Percentiles rank a stretch among this genome's conserved stretches.
Conservation (phyloP, 2,888 invertebrate species). For the Sepiola atlantica region DNA sequence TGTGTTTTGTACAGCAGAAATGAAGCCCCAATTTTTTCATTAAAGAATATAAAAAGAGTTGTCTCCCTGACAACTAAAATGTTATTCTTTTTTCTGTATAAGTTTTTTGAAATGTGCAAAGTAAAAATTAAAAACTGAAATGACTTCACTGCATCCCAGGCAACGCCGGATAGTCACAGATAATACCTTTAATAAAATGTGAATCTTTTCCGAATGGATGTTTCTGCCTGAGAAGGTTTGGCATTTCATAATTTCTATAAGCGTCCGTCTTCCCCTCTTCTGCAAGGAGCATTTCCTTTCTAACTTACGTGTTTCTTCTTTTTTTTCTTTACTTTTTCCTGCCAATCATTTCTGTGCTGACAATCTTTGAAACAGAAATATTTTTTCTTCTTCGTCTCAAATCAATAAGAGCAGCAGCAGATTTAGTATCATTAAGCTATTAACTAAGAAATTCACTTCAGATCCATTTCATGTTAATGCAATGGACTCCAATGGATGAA, state of each 20-base stretch:
- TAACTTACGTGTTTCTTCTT: neutral
- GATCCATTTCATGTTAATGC: neutral
- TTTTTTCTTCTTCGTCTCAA: neutral
- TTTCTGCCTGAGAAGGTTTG: neutral
- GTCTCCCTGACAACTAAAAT: too few relatives aligned
- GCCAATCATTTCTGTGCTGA: neutral
- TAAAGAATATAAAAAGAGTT: too few relatives aligned
- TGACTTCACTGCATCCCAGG: too few relatives aligned
- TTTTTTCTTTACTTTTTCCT: neutral
- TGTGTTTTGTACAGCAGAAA: too few relatives aligned
- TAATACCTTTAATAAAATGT: neutral
- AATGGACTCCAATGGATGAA: neutral
- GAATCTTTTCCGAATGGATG: neutral
- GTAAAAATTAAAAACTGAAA: too few relatives aligned
- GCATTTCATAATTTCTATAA: neutral
- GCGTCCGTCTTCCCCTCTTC: neutral
- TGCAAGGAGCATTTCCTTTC: neutral
- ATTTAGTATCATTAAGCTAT: neutral
- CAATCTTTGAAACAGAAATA: neutral
- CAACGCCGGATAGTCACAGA: too few relatives aligned
- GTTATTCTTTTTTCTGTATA: too few relatives aligned
- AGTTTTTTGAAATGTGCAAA: too few relatives aligned
- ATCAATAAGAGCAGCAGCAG: neutral
- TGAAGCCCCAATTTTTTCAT: too few relatives aligned
- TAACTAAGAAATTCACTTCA: neutral